A percentile compares a stretch with the other conserved stretches of the same genome.
phyloP scores from a whole-genome alignment of 1,140 invertebrate genomes.

The Heliconius eleuchia region DNA sequence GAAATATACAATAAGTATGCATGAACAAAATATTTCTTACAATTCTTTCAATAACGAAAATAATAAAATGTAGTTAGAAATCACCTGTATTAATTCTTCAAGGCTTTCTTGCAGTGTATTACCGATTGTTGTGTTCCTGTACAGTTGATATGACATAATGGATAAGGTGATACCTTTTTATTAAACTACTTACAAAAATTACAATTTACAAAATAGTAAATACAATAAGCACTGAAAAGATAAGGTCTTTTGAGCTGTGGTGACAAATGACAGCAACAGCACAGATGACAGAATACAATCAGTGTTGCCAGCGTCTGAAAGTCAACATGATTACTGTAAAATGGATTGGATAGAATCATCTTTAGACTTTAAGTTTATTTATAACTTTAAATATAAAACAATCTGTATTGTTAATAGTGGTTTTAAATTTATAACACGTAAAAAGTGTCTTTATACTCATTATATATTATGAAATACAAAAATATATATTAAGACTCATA shows the following conservation, averaged over 20 bases:
- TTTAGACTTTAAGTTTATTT: too few species aligned
- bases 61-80: background rate
- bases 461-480: too few species aligned
- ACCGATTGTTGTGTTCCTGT: conserved; percentile 98
- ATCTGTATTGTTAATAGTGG: too few species aligned
- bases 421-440: too few species aligned
- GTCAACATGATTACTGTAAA: too few species aligned
- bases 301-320: too few species aligned
- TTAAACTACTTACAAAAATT: conserved; percentile 3
- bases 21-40: conserved; percentile 36
- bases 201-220: background rate
- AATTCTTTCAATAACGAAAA: background rate
- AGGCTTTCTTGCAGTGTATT: conserved; percentile 96
- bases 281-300: too few species aligned
- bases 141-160: conserved; percentile 96
- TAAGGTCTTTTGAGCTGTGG: background rate
- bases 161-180: conserved; percentile 23
- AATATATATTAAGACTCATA: too few species aligned
- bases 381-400: too few species aligned
- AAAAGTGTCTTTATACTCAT: too few species aligned
- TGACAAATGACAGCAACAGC: conserved; percentile 1
- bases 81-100: conserved; percentile 72
- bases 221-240: background rate
- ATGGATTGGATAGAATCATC: too few species aligned
- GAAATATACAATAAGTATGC: background rate